Evolutionary conservation across 2,888 invertebrate species (phyloP), one percentile per base, ranked within the genome.

Genomic region (Zygothrica quintamaculata): DNA sequence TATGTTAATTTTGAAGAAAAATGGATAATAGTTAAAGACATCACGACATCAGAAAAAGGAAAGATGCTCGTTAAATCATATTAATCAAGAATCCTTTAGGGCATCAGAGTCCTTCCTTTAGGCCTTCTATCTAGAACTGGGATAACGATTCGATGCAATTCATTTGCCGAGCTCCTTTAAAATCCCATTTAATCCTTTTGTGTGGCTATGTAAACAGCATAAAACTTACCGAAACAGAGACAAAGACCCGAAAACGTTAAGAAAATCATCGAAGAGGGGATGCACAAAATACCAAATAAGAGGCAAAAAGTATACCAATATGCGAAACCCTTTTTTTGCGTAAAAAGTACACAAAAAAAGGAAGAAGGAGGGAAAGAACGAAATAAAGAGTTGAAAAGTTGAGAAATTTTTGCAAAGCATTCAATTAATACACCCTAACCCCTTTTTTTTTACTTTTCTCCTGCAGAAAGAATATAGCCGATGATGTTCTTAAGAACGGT

Each of bases 171-270:
- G 43, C 67, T 80, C 44, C 47, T 69, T 77, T 66, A 67, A 78
- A 84, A 84, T 65, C 73, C 62, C 79, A 80, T 85, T 80, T 80
- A 80, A 80, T 80, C 80, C 85, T 65, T 81, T 85, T 80, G 80
- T 80, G 77, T 50, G 85, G 85, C 82, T 85, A 68, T 85, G 82
- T 85, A 80, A 80, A 80, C 80, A 80, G 74, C 85, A 51, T 46
- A 69, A 79, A 68, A 53, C 72, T 81, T 65, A 58, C 16, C 56
- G 37, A 43, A 37, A 44, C 34, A 39, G 43, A 43, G 40, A n/a
- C n/a, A n/a, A n/a, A n/a, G 42, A 42, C 39, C 40, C 42, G 52
- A 44, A 47, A 55, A 46, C 36, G 43, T 42, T 37, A 37, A 53
- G 43, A 47, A 53, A 37, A 53, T 47, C 34, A 9, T 34, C 31